Evolutionary conservation across 2,113 vertebrate species (phyloP).

Genomic region (Semnornis frantzii): DNA sequence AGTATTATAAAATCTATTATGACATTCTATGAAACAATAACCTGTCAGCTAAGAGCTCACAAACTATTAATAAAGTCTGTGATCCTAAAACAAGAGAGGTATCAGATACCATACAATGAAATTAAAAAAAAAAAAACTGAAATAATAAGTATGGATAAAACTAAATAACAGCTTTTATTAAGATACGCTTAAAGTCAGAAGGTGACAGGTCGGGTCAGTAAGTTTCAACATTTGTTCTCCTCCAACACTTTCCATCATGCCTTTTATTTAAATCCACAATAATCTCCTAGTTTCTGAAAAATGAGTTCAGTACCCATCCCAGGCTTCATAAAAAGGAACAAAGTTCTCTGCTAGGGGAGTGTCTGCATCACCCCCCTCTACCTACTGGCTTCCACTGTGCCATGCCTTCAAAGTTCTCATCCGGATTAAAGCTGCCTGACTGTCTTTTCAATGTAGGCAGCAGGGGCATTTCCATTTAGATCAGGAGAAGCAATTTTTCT

Average conservation of each 20-base stretch:
- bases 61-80: background rate
- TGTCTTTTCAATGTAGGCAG: background rate
- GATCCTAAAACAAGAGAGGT: background rate
- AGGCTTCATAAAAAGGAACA: background rate
- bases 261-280: background rate
- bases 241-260: background rate
- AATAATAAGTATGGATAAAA: background rate
- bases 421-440: background rate
- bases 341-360: background rate
- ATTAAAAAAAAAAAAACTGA: background rate
- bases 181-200: background rate
- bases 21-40: background rate
- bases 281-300: background rate
- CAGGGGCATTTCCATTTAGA: background rate
- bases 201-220: background rate
- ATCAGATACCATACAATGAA: background rate
- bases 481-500: background rate
- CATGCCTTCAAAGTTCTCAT: background rate
- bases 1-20: background rate
- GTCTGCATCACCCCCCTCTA: background rate
- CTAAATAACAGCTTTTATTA: background rate
- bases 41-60: background rate
- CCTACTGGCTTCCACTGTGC: background rate
- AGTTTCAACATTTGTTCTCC: background rate
- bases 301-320: background rate